phyloP scores from a whole-genome alignment of 2,113 vertebrate species.

The Pseudorasbora parva region DNA sequence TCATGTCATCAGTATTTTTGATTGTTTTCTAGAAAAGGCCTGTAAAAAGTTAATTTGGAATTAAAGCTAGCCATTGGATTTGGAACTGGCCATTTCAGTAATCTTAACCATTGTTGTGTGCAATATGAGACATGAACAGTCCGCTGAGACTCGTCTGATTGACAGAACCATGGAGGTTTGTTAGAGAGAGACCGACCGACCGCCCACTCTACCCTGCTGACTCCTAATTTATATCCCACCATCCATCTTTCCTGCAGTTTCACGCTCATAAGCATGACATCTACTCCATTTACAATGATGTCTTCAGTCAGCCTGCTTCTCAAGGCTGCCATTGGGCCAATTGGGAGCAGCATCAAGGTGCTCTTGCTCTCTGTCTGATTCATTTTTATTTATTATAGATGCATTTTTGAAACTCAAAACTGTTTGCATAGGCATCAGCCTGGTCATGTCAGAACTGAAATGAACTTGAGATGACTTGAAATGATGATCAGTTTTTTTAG shows the following conservation, averaged over 20 bases:
- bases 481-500: background rate
- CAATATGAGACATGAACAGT: background rate
- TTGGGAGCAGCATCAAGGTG: constrained; percentile 39
- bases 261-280: constrained; percentile 78
- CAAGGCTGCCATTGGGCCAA: constrained; percentile 65
- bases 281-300: constrained; percentile 74
- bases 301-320: constrained; percentile 77
- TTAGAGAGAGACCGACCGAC: background rate
- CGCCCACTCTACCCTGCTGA: background rate
- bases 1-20: background rate
- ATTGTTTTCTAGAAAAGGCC: background rate
- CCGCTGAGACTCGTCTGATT: background rate
- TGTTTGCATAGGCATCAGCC: background rate
- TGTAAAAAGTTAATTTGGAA: background rate
- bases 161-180: constrained; percentile 9
- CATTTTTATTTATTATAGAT: background rate
- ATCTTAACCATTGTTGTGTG: background rate
- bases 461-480: constrained; percentile 1
- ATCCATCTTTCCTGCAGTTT: constrained; percentile 73
- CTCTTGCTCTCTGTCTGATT: constrained; percentile 26
- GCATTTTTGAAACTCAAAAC: background rate
- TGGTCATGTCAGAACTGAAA: background rate
- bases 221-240: constrained; percentile 60
- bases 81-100: background rate
- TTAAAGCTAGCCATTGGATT: background rate